A percentile compares a stretch with the other conserved stretches of the same genome.
These are phyloP conservation scores for Asarcornis scutulata DNA, from an alignment of 2,113 vertebrate genomes.

Conservation along the genomic window DNA sequence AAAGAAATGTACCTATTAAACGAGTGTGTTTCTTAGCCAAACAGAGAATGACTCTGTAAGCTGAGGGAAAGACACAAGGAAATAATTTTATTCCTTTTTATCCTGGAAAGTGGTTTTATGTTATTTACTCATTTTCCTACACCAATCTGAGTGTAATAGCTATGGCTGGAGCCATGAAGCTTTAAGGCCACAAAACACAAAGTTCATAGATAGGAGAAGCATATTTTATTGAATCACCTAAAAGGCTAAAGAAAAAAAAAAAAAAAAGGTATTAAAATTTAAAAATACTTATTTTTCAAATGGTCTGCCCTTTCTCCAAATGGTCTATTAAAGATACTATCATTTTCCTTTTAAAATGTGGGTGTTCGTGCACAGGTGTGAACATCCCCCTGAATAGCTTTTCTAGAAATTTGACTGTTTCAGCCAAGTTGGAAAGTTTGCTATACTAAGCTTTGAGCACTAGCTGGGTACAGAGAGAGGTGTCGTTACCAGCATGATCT, in stretches of 20 bases:
- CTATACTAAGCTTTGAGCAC: neutral
- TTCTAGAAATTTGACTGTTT: neutral
- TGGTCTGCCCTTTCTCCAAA: neutral
- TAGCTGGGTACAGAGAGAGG: neutral
- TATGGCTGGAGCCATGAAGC: neutral
- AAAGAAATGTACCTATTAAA: neutral
- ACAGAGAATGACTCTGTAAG: neutral
- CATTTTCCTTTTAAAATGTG: neutral
- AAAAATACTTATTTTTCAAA: neutral
- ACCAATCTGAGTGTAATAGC: neutral
- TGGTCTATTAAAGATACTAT: neutral
- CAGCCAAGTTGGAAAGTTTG: neutral
- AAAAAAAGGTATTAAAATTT: neutral
- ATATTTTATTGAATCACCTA: neutral
- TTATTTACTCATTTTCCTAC: neutral
- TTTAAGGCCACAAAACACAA: neutral
- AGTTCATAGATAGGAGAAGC: neutral
- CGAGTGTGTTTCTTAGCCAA: neutral
- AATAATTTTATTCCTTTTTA: neutral
- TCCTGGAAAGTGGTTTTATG: neutral
- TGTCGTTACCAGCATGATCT: neutral
- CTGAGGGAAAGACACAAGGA: neutral
- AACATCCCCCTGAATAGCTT: neutral
- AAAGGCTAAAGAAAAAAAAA: neutral
- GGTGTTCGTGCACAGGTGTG: neutral